Evolutionary conservation across 2,888 invertebrate genomes (phyloP), one percentile per base, ranked within the genome.

Genomic region (Acanthopleura granulata): DNA sequence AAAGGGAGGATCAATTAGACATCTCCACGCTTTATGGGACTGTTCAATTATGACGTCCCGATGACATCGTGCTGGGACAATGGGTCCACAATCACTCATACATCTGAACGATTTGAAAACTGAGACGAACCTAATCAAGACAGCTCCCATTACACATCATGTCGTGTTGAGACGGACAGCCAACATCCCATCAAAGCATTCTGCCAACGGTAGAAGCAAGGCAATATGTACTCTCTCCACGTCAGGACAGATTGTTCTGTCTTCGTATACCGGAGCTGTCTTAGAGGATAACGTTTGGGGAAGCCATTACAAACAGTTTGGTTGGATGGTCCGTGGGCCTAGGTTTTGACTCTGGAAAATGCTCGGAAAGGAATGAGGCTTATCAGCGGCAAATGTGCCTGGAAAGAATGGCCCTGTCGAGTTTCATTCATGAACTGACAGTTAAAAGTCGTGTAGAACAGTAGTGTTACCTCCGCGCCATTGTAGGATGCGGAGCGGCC

Each of bases 81-180:
- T 57, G 57, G n/a, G 22, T n/a, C 22, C n/a, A 57, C 57, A 57
- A 57, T 57, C 57, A 18, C 6, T 22, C 18, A 57, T 57, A 57
- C 3, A 57, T n/a, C 22, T 57, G 57, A n/a, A 22, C 57, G 57
- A 12, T 22, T 57, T 57, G 57, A 57, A 57, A 57, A 22, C 57
- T 3, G 57, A 57, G 57, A 57, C 22, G 57, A 4, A 18, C 6
- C 57, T 57, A 57, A 57, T 57, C 18, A 57, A 57, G 57, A 57
- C n/a, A 40, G 18, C 57, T 57, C 12, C 22, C 57, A 18, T 12
- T 6, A n/a, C 57, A 57, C 57, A 1, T 57, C n/a, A 57, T 57
- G 57, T 57, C 57, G 57, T 57, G 57, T 57, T 57, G 57, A 57
- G 40, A 40, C 18, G 57, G 57, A 57, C 18, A 57, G 57, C 22